Evolutionary conservation across 2,888 invertebrate genomes (phyloP).

Genomic region (Graphium colonna): DNA sequence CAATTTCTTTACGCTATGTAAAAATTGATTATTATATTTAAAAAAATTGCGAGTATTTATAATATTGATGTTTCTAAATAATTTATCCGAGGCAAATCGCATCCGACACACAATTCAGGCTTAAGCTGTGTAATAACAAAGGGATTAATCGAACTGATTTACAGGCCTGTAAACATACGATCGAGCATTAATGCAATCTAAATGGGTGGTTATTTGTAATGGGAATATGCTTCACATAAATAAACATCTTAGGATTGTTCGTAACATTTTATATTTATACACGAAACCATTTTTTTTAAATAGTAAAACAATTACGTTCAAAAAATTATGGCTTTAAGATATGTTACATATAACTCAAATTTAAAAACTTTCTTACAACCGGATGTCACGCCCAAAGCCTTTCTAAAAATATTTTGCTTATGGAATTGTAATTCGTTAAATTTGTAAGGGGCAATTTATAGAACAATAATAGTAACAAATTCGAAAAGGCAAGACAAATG

Average conservation of each 20-base stretch:
- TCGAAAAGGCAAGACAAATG: slow-evolving; percentile 30
- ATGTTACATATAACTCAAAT: too few species aligned
- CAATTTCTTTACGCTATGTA: too few species aligned
- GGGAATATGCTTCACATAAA: slow-evolving; percentile 17
- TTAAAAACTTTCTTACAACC: neutral
- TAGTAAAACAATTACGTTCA: too few species aligned
- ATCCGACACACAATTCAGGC: slow-evolving; percentile 5
- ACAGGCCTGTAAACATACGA: slow-evolving; percentile 25
- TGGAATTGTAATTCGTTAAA: neutral
- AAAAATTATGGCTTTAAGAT: too few species aligned
- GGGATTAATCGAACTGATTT: slow-evolving; percentile 27
- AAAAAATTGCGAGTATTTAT: too few species aligned
- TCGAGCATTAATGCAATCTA: slow-evolving; percentile 25
- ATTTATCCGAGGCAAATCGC: slow-evolving; percentile 7
- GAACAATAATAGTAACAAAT: slow-evolving; percentile 15
- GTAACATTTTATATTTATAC: too few species aligned
- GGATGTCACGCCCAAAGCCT: neutral
- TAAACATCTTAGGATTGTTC: slow-evolving; percentile 8
- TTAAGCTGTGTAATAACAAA: slow-evolving; percentile 24
- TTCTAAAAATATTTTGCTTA: too few species aligned
- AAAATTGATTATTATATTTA: too few species aligned
- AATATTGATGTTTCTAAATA: neutral
- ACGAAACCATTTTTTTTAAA: too few species aligned
- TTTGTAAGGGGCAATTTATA: neutral
- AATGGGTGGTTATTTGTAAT: slow-evolving; percentile 21